Conservation (phyloP, 2,888 invertebrate genomes). For the Hydroisotoma schaefferi region DNA sequence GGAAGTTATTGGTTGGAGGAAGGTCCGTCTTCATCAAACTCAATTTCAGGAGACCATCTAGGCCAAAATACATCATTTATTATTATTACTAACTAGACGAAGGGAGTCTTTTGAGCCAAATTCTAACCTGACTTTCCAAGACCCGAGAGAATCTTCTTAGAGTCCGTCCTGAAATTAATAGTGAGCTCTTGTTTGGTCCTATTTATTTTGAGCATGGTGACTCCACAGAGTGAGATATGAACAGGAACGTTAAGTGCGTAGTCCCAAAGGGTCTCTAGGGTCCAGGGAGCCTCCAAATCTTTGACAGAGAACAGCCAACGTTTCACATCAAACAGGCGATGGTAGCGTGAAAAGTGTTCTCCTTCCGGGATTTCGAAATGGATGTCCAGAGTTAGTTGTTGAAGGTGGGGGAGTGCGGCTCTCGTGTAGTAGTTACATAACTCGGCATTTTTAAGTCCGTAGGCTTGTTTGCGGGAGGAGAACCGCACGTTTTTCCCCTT, state of each 20-base stretch:
- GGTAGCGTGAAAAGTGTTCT: no score
- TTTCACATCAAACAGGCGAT: not conserved
- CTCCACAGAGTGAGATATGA: not conserved
- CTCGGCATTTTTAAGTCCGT: no score
- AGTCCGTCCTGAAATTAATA: not conserved
- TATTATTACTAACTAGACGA: no score
- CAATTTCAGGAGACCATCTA: not conserved
- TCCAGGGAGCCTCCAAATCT: no score
- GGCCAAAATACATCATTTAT: no score
- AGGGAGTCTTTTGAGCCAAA: no score
- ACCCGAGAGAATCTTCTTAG: not conserved
- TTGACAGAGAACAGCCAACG: not conserved
- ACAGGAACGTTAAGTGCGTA: not conserved
- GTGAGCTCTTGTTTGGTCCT: not conserved
- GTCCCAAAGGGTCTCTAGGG: not conserved
- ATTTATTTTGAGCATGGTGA: not conserved
- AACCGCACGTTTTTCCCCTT: no score
- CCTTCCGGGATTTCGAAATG: no score
- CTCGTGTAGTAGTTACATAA: no score
- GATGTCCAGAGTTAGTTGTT: no score
- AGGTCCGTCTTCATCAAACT: not conserved
- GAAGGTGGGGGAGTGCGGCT: no score
- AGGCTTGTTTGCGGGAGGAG: no score
- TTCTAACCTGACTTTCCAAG: not conserved
- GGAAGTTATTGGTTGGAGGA: not conserved